phyloP scores from a whole-genome alignment of 2,797 vertebrate species.

The Poeciliopsis gracilis region DNA sequence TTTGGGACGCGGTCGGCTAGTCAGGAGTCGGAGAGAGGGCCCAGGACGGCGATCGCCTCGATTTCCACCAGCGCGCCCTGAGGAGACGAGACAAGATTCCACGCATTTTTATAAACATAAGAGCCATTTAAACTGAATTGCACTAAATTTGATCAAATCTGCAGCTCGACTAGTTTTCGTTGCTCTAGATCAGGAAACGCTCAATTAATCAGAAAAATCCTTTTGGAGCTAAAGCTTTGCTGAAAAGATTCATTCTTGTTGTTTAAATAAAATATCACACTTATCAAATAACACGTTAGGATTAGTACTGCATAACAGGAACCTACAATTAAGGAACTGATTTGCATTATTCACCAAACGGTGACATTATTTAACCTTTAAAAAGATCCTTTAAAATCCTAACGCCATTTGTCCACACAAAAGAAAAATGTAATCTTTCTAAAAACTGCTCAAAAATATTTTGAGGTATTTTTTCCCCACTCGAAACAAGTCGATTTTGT shows the following conservation, averaged over 20 bases:
- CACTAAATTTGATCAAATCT: neutral
- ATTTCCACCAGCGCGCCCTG: conserved; percentile 92
- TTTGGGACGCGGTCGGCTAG: conserved; percentile 58
- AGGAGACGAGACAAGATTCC: conserved; percentile 4
- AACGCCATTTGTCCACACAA: neutral
- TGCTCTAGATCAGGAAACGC: neutral
- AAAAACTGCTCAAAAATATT: neutral
- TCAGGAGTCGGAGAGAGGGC: conserved; percentile 83
- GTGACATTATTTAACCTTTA: neutral
- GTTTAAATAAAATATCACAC: neutral
- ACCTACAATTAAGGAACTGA: neutral
- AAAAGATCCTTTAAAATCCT: neutral
- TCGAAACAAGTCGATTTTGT: neutral
- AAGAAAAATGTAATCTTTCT: neutral
- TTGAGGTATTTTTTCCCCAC: neutral
- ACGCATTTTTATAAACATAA: neutral
- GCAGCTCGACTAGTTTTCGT: neutral
- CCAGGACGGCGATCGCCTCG: conserved; percentile 88
- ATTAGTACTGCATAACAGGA: neutral
- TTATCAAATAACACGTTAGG: neutral
- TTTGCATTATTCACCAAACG: neutral
- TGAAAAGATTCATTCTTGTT: neutral
- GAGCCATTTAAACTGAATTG: neutral
- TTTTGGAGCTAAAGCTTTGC: neutral
- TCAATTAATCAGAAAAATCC: neutral